These are phyloP conservation scores for Heliconius hewitsoni DNA, from an alignment of 1,140 invertebrate species.

Conservation along the genomic window DNA sequence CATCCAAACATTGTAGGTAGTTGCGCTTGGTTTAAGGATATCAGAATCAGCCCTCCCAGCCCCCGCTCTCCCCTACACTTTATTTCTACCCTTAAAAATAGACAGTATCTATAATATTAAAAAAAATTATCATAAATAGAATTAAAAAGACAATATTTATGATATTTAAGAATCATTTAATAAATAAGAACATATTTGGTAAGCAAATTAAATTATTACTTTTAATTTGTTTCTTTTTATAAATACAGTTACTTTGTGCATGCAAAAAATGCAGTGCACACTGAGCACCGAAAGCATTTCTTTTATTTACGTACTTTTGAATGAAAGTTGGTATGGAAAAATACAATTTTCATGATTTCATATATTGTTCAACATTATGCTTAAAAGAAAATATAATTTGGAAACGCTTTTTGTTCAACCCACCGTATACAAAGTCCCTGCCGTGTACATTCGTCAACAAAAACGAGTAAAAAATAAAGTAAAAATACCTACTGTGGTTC, in stretches of 20 bases:
- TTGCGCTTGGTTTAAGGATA: no score
- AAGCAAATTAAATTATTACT: no score
- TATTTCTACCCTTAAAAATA: no score
- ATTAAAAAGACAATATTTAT: no score
- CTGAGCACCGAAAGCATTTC: no score
- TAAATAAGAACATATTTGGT: no score
- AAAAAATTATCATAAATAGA: no score
- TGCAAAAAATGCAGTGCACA: background rate
- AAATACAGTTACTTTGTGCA: background rate
- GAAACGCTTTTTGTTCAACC: slow-evolving; percentile 2
- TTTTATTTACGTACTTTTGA: background rate
- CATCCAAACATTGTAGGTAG: no score
- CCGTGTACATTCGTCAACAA: slow-evolving; percentile 21
- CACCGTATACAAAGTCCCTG: slow-evolving; percentile 3
- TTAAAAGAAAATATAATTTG: slow-evolving; percentile 8
- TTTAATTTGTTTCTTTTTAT: background rate
- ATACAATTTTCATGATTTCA: slow-evolving; percentile 4
- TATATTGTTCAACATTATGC: slow-evolving; percentile 3
- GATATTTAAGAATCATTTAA: no score
- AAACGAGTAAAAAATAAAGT: slow-evolving; percentile 26
- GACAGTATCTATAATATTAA: no score
- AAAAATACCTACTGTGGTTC: slow-evolving; percentile 16
- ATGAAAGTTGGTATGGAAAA: background rate
- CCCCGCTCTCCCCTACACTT: no score
- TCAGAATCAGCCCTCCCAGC: no score